Evolutionary conservation across 1,140 invertebrate species (phyloP).

Genomic region (Helicoverpa armigera): DNA sequence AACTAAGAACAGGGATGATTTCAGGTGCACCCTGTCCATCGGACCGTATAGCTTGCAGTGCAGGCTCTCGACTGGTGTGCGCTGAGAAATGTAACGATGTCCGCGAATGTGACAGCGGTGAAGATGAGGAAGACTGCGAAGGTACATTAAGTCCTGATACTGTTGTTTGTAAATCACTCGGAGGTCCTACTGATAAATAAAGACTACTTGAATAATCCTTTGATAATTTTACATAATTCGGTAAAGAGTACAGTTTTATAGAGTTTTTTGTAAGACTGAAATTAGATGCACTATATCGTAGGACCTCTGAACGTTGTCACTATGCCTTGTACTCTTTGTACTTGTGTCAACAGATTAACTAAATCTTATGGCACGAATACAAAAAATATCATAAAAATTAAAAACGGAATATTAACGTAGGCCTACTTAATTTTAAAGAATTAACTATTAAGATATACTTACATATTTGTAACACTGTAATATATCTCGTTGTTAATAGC

Average conservation of each 20-base stretch:
- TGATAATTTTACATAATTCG: too few relatives aligned
- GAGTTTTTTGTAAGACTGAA: neutral
- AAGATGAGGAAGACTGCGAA: slow-evolving; percentile 90
- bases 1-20: slow-evolving; percentile 23
- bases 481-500: neutral
- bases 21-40: slow-evolving; percentile 62
- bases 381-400: too few relatives aligned
- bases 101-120: slow-evolving; percentile 90
- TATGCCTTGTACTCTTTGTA: too few relatives aligned
- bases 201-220: neutral
- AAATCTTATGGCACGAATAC: too few relatives aligned
- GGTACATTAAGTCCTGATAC: slow-evolving; percentile 55
- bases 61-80: slow-evolving; percentile 83
- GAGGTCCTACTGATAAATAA: neutral
- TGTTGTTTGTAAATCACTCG: neutral
- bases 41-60: slow-evolving; percentile 67
- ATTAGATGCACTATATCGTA: neutral
- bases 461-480: neutral
- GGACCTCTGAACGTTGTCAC: neutral
- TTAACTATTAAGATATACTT: too few relatives aligned
- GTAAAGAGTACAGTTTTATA: too few relatives aligned
- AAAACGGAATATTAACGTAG: too few relatives aligned
- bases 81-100: slow-evolving; percentile 89
- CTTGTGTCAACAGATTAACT: too few relatives aligned
- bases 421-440: too few relatives aligned